A percentile compares a stretch with the other conserved stretches of the same genome.
Evolutionary conservation across 92 coral and sea anemone species (phyloP).

Genomic region (Zoanthus solanderi): DNA sequence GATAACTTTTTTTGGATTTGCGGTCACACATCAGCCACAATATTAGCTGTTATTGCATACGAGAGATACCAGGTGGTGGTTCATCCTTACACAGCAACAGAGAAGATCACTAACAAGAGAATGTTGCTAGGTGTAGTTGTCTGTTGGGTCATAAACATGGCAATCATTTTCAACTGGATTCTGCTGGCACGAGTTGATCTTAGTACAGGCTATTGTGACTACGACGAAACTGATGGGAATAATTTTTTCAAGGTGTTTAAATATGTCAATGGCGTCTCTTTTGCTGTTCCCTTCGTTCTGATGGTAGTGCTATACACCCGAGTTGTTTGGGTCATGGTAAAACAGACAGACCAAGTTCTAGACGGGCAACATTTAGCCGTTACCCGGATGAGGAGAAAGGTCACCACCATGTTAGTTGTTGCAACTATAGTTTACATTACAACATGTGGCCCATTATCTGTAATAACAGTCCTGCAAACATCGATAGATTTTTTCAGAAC

Average conservation of each 20-base stretch:
- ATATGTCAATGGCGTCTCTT: not conserved
- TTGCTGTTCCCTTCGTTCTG: not conserved
- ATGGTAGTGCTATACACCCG: not conserved
- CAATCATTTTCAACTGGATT: slow-evolving; percentile 7
- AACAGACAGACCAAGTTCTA: slow-evolving; percentile 23
- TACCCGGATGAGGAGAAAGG: slow-evolving; percentile 10
- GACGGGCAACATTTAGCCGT: slow-evolving; percentile 9
- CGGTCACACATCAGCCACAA: not conserved
- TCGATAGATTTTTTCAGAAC: not conserved
- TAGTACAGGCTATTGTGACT: not conserved
- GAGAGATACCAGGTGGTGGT: slow-evolving; percentile 26
- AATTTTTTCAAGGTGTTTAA: not conserved
- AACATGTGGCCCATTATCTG: slow-evolving; percentile 9
- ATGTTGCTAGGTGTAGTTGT: not conserved
- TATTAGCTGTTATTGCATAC: not conserved
- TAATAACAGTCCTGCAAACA: not conserved
- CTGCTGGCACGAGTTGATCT: slow-evolving; percentile 1
- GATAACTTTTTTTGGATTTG: slow-evolving; percentile 7
- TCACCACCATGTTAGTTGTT: not conserved
- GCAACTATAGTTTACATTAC: not conserved
- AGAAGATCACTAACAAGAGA: slow-evolving; percentile 12
- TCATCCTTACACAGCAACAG: slow-evolving; percentile 10
- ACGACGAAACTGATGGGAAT: not conserved
- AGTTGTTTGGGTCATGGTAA: slow-evolving; percentile 11
- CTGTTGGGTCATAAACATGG: slow-evolving; percentile 7